phyloP scores from a whole-genome alignment of 2,888 invertebrate genomes.

The Erebia aethiops region DNA sequence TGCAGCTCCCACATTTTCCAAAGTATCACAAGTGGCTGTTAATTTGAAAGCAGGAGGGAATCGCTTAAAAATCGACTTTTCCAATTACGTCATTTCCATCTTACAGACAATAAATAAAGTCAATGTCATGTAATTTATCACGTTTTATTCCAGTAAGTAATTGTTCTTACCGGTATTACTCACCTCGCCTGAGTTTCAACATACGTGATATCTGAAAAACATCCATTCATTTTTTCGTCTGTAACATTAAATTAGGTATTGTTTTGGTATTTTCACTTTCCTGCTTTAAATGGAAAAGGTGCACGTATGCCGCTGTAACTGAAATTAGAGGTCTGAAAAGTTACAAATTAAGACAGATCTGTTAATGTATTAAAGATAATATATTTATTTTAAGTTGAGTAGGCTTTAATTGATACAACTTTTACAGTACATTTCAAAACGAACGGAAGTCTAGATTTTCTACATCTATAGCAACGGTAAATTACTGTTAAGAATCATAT shows the following conservation, averaged over 20 bases:
- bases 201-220: conserved; percentile 54
- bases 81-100: conserved; percentile 71
- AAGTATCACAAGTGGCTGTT: conserved; percentile 83
- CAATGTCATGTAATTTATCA: conserved; percentile 44
- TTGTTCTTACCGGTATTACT: conserved; percentile 45
- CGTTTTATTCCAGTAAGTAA: conserved; percentile 34
- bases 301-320: conserved; percentile 14
- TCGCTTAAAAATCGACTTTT: conserved; percentile 83
- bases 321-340: conserved; percentile 26
- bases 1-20: conserved; percentile 83
- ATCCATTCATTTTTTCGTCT: conserved; percentile 49
- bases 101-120: conserved; percentile 63
- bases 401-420: conserved; percentile 53
- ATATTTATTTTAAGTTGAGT: conserved; percentile 67
- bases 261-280: background rate
- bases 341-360: conserved; percentile 55
- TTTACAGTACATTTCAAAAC: conserved; percentile 23
- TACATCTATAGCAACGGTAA: conserved; percentile 2
- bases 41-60: conserved; percentile 83
- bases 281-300: conserved; percentile 5
- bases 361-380: conserved; percentile 61
- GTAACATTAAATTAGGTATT: background rate
- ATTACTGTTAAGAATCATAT: conserved; percentile 28
- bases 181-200: conserved; percentile 24
- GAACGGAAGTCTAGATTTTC: conserved; percentile 15